Percentiles rank a stretch among this genome's conserved stretches.
Evolutionary conservation across 2,888 invertebrate species (phyloP).

Genomic region (Blomia tropicalis): DNA sequence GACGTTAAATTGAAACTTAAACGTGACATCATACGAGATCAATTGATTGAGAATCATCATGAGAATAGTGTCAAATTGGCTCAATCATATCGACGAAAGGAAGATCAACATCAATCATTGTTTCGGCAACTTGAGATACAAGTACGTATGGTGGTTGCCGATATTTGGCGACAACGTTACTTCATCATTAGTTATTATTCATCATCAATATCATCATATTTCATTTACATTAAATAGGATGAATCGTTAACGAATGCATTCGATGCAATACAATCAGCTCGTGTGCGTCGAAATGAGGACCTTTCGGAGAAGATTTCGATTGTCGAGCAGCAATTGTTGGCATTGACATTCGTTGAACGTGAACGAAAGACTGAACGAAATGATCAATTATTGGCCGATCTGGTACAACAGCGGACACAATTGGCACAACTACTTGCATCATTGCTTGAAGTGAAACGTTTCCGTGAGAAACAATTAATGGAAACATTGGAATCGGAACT

Average conservation of each 20-base stretch:
- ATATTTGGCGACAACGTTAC: too few species aligned
- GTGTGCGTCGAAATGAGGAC: neutral
- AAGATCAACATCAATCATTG: neutral
- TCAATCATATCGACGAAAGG: neutral
- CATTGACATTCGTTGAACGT: conserved; percentile 1
- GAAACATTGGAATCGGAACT: conserved; percentile 2
- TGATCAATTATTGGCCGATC: neutral
- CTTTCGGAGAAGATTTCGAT: neutral
- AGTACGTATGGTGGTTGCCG: neutral
- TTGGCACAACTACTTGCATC: neutral
- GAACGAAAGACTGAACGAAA: neutral
- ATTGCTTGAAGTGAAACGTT: conserved; percentile 7
- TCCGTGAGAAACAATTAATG: conserved; percentile 6
- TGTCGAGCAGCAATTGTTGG: neutral
- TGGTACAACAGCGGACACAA: neutral
- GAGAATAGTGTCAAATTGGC: conserved; percentile 7
- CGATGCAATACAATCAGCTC: neutral
- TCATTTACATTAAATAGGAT: too few species aligned
- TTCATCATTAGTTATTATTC: too few species aligned
- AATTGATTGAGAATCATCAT: neutral
- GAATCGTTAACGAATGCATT: neutral
- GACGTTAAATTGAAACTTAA: neutral
- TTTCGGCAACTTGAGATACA: neutral
- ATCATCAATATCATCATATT: too few species aligned
- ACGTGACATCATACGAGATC: neutral